Evolutionary conservation across 2,888 invertebrate species (phyloP), one percentile per base, ranked within the genome.

Genomic region (Dysmachus trigonus): DNA sequence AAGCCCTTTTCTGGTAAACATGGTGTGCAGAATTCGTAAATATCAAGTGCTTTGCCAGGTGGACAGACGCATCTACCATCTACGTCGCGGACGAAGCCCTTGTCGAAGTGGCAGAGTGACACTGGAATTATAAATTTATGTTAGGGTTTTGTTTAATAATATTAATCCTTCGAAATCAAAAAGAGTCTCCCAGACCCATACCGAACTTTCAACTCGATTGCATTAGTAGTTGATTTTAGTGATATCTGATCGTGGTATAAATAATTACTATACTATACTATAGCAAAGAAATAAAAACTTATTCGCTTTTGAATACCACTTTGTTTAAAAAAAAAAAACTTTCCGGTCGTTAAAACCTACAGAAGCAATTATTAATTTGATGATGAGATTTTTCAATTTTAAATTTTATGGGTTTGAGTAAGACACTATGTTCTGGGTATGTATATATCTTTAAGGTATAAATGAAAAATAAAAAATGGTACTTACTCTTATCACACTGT

Each of bases 401-500:
- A n/a, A n/a, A n/a, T n/a, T n/a, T n/a, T n/a, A n/a, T n/a, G n/a
- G 18, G 18, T 51, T 2, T 13, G 7, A 33, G 6, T 33, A 33
- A 33, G 5, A 33, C 6, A 10, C 10, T 35, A 10, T 35, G 7
- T 0, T 35, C 35, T 8, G 35, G 10, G 10, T 35, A 35, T 38
- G 38, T 38, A 38, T 10, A n/a, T n/a, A n/a, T n/a, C n/a, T 38
- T 41, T 10, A 41, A 15, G n/a, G n/a, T n/a, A n/a, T n/a, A 41
- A 1, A 41, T 13, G 3, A 41, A 41, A 15, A 41, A 13, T 13
- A 13, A 13, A 41, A 53, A 41, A 15, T 27, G 47, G 4, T 86
- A 94, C 94, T 94, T 93, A 95, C 97, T 94, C 93, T 94, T 95
- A 89, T 96, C 95, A 90, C 98, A 98, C 90, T 95, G 95, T 10